These are phyloP conservation scores for Lithophane semibrunnea DNA, from an alignment of 2,888 invertebrate species.

Conservation along the genomic window DNA sequence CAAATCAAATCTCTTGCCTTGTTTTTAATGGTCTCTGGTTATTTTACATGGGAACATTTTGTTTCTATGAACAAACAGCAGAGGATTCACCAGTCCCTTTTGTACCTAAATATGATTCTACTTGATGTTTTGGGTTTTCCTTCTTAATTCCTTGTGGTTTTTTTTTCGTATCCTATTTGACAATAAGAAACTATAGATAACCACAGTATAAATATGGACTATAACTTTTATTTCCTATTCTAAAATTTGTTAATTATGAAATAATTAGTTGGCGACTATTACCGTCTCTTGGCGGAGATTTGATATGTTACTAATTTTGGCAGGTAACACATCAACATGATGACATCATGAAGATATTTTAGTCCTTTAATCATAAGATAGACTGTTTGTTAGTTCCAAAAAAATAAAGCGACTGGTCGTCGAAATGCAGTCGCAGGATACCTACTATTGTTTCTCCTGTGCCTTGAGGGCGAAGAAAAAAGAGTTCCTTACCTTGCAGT, in stretches of 20 bases:
- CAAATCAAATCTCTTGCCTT: background rate
- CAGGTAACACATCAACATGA: background rate
- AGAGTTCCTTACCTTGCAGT: background rate
- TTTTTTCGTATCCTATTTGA: background rate
- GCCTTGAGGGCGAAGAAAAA: background rate
- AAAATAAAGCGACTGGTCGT: background rate
- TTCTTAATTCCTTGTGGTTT: background rate
- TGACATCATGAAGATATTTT: background rate
- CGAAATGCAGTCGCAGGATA: background rate
- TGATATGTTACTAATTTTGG: constrained; percentile 4
- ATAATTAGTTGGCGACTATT: background rate
- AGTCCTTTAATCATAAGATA: background rate
- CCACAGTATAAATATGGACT: too few relatives aligned
- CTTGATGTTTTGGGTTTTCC: background rate
- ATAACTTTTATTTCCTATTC: background rate
- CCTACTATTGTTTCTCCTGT: background rate
- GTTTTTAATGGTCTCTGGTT: background rate
- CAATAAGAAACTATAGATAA: background rate
- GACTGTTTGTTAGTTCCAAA: background rate
- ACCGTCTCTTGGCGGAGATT: constrained; percentile 3
- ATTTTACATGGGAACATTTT: background rate
- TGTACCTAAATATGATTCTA: too few relatives aligned
- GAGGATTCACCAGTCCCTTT: background rate
- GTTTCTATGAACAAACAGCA: background rate
- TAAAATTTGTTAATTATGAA: background rate